A percentile compares a stretch with the other conserved stretches of the same genome.
Evolutionary conservation across 2,888 invertebrate genomes (phyloP).

Genomic region (Diplolepis rosae): DNA sequence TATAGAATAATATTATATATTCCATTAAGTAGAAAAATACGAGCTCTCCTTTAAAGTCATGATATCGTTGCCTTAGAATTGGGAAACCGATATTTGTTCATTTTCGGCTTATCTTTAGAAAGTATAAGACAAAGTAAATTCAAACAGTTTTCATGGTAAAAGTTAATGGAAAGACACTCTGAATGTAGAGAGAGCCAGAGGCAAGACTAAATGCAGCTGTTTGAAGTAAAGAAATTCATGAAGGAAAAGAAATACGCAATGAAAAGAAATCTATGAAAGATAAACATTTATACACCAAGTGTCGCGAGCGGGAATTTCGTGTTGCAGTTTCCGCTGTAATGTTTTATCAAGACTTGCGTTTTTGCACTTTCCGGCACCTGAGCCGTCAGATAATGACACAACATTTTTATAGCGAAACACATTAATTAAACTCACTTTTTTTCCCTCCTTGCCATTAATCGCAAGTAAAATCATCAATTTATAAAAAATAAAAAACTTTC

Average conservation of each 20-base stretch:
- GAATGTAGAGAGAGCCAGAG: not conserved
- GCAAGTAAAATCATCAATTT: too few relatives aligned
- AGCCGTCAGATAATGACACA: not conserved
- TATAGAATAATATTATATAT: too few relatives aligned
- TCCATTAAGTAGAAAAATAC: not conserved
- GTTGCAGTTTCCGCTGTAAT: slow-evolving; percentile 35
- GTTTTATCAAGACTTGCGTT: slow-evolving; percentile 33
- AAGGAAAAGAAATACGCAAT: not conserved
- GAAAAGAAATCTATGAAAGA: not conserved
- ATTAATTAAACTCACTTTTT: not conserved
- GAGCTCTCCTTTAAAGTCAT: not conserved
- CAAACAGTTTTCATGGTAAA: not conserved
- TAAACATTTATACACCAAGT: not conserved
- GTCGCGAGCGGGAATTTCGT: slow-evolving; percentile 32
- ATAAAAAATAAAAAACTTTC: too few relatives aligned
- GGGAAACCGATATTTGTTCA: not conserved
- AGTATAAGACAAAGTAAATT: not conserved
- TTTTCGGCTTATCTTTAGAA: not conserved
- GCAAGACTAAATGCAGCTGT: not conserved
- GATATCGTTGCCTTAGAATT: not conserved
- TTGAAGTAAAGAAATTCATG: not conserved
- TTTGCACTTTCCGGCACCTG: slow-evolving; percentile 36
- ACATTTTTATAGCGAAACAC: not conserved
- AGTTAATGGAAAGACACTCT: not conserved
- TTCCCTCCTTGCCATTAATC: not conserved